Base-by-base conservation (phyloP, 2,888 invertebrate species). In the Archips xylosteana region DNA sequence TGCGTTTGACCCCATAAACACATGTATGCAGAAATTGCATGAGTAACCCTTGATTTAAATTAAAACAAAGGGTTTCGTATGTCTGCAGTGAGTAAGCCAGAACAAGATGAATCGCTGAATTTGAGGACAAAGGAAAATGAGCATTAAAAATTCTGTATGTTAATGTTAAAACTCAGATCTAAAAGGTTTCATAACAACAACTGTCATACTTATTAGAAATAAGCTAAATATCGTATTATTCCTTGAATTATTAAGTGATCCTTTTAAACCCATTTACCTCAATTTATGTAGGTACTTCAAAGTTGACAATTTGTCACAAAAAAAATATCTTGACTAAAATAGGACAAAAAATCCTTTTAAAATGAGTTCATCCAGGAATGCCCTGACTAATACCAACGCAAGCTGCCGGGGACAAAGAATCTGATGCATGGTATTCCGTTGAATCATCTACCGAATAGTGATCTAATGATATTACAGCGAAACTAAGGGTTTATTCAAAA, bases 341-440 rank as follows among this genome's bases (percentile, higher is more conserved):
- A 23, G 15, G 8, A 54, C 54, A 54, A 54, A 54, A 54, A 54
- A 23, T 23, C 54, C 23, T 54, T 54, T 54, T 54, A 8, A 39
- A 6, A 57, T 23, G 67, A 45, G 59, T 59, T 47, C 45, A n/a
- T 57, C 49, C 68, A 57, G 82, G 88, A 87, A 88, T 87, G 86
- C 78, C 81, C 85, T 83, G 85, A 86, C 83, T 85, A 86, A 86
- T 73, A 49, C 36, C 39, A 8, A 15, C 62, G 13, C 12, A 36
- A 32, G 71, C 59, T 75, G 72, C 78, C 70, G 74, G 74, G 79
- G 82, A 83, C 77, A 77, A 82, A 82, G 80, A 77, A 76, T 77
- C 75, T 67, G 75, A 75, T 77, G 81, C 81, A 81, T 82, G 78
- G 79, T 67, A 72, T 73, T 45, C 70, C 67, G 76, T 75, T 85